Evolutionary conservation across 1,140 invertebrate species (phyloP).

Genomic region (Pararge aegeria): DNA sequence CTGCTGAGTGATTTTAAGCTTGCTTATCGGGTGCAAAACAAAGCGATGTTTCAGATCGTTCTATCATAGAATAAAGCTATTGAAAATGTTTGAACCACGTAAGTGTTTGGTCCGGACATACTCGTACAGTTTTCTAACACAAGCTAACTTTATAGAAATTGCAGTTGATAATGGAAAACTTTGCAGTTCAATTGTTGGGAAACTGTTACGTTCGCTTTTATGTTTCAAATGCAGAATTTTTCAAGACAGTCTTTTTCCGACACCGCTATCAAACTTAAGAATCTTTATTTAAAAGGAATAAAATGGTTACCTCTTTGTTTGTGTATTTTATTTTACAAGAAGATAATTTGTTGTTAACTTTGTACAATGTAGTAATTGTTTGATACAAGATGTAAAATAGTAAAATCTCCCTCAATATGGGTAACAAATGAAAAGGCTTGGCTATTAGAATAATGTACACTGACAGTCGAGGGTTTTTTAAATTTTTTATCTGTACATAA

Average conservation of each 20-base stretch:
- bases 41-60: no score
- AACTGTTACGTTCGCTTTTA: conserved; percentile 1
- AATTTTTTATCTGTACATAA: no score
- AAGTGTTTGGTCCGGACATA: background rate
- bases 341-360: no score
- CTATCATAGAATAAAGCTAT: background rate
- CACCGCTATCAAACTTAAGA: background rate
- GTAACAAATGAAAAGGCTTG: no score
- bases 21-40: no score
- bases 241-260: background rate
- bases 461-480: no score
- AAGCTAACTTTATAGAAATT: background rate
- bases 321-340: background rate
- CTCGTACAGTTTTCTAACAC: background rate
- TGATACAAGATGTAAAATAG: no score
- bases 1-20: no score
- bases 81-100: background rate
- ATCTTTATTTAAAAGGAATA: background rate
- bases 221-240: conserved; percentile 5
- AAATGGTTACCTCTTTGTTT: background rate
- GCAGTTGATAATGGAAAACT: conserved; percentile 5
- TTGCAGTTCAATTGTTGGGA: conserved; percentile 1
- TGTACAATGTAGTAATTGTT: no score
- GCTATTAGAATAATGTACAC: no score
- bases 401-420: no score